phyloP scores from a whole-genome alignment of 1,140 invertebrate genomes.

The Drosophila lowei region DNA sequence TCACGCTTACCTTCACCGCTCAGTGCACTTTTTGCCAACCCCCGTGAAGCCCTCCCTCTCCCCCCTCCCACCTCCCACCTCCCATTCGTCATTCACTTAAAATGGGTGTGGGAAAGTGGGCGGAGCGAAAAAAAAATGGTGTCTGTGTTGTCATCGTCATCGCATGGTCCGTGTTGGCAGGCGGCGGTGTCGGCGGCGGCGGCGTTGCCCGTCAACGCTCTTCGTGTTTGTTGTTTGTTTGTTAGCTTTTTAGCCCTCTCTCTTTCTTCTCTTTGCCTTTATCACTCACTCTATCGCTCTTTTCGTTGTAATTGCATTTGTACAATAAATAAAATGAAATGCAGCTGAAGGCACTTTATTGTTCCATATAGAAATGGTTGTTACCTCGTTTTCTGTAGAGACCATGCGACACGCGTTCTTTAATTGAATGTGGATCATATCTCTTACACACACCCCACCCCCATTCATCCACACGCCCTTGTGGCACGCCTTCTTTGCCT shows the following conservation, averaged over 20 bases:
- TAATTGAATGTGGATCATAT: constrained; percentile 81
- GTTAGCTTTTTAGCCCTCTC: constrained; percentile 4
- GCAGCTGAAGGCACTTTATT: constrained; percentile 30
- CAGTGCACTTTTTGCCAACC: no score
- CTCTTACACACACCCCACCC: constrained; percentile 25
- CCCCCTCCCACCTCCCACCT: background rate
- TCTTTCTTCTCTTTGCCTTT: background rate
- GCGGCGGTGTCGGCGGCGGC: constrained; percentile 18
- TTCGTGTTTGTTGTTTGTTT: constrained; percentile 38
- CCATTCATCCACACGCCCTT: constrained; percentile 8
- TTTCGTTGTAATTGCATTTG: constrained; percentile 80
- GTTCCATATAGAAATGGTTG: no score
- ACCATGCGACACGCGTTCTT: constrained; percentile 73
- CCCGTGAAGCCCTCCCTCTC: background rate
- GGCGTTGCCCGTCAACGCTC: constrained; percentile 11
- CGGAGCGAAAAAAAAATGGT: constrained; percentile 41
- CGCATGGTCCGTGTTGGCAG: no score
- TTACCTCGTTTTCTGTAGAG: constrained; percentile 23
- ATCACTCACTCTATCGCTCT: constrained; percentile 8
- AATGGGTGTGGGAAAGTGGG: constrained; percentile 66
- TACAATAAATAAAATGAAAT: constrained; percentile 40
- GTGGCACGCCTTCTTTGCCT: constrained; percentile 24
- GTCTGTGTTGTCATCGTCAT: constrained; percentile 18
- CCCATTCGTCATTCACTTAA: constrained; percentile 49
- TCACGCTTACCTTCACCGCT: no score